Conservation (phyloP, 1,140 invertebrate genomes). For the Eriocheir sinensis region DNA sequence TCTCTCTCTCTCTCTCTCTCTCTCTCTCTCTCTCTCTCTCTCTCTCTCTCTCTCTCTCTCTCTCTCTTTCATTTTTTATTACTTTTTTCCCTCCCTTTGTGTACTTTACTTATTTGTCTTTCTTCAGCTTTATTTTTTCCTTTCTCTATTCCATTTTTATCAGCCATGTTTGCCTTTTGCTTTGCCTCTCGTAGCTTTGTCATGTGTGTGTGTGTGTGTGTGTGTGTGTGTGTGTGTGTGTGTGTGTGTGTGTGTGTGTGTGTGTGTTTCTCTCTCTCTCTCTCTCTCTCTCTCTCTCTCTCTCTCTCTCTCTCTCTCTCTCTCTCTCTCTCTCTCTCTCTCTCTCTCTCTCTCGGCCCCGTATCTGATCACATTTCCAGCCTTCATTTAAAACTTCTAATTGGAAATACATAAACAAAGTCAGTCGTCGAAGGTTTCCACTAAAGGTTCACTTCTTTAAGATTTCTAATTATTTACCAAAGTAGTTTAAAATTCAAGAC, state of each 20-base stretch:
- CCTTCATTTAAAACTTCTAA: not conserved
- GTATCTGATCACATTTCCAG: not conserved
- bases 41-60: not conserved
- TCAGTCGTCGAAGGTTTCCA: no score
- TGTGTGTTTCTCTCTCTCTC: not conserved
- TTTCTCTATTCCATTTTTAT: not conserved
- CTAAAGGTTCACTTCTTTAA: no score
- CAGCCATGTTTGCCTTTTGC: not conserved
- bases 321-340: constrained; percentile 27
- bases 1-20: not conserved
- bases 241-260: not conserved
- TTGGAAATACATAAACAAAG: no score
- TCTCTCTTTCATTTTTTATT: not conserved
- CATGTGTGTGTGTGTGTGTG: not conserved
- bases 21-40: not conserved
- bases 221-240: not conserved
- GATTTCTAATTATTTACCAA: no score
- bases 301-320: constrained; percentile 26
- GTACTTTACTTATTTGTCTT: no score
- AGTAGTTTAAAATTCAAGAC: not conserved
- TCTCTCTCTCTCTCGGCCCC: constrained; percentile 31
- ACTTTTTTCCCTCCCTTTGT: no score
- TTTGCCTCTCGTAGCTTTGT: not conserved
- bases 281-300: not conserved
- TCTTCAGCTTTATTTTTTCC: not conserved